phyloP scores from a whole-genome alignment of 2,888 invertebrate genomes.

The Agriopis marginaria region DNA sequence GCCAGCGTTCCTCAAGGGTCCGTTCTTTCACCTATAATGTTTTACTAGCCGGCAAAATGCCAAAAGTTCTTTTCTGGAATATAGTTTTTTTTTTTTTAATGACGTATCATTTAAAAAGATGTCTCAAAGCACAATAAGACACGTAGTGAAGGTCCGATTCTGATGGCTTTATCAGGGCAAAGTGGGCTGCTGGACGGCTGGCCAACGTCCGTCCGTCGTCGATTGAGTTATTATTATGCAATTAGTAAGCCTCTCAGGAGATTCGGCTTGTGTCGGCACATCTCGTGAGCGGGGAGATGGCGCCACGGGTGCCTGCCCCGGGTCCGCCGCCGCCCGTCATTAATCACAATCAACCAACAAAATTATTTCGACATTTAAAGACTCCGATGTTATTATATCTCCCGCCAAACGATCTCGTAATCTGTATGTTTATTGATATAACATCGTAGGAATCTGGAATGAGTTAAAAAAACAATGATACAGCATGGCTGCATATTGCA shows the following conservation, averaged over 20 bases:
- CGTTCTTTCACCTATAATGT: not conserved
- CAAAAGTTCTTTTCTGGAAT: not conserved
- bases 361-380: conserved; percentile 83
- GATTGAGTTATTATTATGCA: conserved; percentile 84
- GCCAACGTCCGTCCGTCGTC: conserved; percentile 60
- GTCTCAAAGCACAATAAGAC: not conserved
- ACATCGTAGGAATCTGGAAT: conserved; percentile 47
- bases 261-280: conserved; percentile 55
- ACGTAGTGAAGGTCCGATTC: conserved; percentile 9
- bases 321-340: conserved; percentile 65
- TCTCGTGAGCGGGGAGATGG: conserved; percentile 53
- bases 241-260: conserved; percentile 73
- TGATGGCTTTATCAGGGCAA: conserved; percentile 52
- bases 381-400: conserved; percentile 72
- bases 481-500: conserved; percentile 39
- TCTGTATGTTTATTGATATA: conserved; percentile 57
- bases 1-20: not conserved
- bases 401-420: conserved; percentile 64
- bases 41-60: not conserved
- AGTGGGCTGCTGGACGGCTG: conserved; percentile 5
- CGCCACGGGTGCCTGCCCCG: conserved; percentile 68
- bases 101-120: not conserved
- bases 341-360: conserved; percentile 83
- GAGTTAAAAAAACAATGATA: conserved; percentile 49
- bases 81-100: not conserved